These are phyloP conservation scores for Ophion slaviceki DNA, from an alignment of 2,888 invertebrate species.

Conservation along the genomic window DNA sequence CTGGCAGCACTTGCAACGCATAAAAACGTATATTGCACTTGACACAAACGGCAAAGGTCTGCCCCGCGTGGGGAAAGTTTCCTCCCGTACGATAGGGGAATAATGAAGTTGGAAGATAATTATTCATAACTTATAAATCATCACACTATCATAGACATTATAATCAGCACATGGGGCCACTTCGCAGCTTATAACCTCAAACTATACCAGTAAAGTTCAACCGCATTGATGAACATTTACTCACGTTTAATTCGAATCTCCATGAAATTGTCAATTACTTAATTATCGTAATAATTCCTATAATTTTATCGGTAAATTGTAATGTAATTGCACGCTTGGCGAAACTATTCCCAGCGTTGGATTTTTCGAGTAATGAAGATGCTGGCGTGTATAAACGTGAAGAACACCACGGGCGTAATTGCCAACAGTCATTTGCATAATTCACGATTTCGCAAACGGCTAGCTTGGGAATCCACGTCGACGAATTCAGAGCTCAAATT, in stretches of 20 bases:
- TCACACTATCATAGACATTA: neutral
- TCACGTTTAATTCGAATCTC: too few relatives aligned
- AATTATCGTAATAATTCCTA: too few relatives aligned
- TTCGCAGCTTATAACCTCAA: neutral
- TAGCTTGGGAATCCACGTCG: slow-evolving; percentile 17
- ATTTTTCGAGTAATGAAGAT: slow-evolving; percentile 10
- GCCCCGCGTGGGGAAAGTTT: slow-evolving; percentile 20
- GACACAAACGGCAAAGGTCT: slow-evolving; percentile 19
- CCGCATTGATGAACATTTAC: neutral
- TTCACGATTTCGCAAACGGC: slow-evolving; percentile 32
- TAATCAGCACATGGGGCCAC: neutral
- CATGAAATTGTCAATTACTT: too few relatives aligned
- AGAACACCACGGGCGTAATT: slow-evolving; percentile 26
- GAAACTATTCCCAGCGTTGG: neutral
- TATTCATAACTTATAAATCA: slow-evolving; percentile 5
- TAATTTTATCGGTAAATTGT: neutral
- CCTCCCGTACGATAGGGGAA: slow-evolving; percentile 7
- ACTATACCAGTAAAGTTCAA: neutral
- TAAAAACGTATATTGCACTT: slow-evolving; percentile 32
- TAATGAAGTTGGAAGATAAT: slow-evolving; percentile 30
- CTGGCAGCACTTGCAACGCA: slow-evolving; percentile 19
- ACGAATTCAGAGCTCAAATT: slow-evolving; percentile 35
- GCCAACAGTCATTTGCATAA: slow-evolving; percentile 43
- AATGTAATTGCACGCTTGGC: neutral
- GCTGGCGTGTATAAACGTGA: neutral